Conservation (phyloP, 2,797 vertebrate species). For the Oreonectes daqikongensis region DNA sequence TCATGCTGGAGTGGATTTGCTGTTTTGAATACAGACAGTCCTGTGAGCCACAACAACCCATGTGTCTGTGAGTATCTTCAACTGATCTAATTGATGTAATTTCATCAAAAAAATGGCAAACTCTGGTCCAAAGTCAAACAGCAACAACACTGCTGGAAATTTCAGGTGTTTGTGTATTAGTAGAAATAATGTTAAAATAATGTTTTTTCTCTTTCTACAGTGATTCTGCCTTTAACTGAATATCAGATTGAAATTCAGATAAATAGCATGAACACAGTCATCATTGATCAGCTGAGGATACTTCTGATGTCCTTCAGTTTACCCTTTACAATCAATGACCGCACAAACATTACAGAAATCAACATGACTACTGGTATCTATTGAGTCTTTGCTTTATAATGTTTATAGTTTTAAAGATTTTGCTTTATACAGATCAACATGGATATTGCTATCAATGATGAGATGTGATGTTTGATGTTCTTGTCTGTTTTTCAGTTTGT, state of each 20-base stretch:
- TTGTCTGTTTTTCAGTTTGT: too few relatives aligned
- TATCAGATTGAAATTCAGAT: slow-evolving; percentile 52
- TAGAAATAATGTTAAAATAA: too few relatives aligned
- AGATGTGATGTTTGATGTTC: not conserved
- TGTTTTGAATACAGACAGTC: not conserved
- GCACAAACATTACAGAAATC: slow-evolving; percentile 40
- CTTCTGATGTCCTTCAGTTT: slow-evolving; percentile 36
- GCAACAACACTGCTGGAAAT: not conserved
- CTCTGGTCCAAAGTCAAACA: not conserved
- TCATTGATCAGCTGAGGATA: slow-evolving; percentile 39
- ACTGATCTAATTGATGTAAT: too few relatives aligned
- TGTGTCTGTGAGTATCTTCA: too few relatives aligned
- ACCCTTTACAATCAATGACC: slow-evolving; percentile 41
- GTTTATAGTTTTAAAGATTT: not conserved
- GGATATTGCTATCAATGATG: not conserved
- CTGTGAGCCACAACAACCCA: slow-evolving; percentile 14
- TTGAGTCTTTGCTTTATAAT: not conserved
- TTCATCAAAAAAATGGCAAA: too few relatives aligned
- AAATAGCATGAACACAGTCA: slow-evolving; percentile 17
- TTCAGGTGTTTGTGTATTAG: not conserved
- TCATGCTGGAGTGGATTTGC: slow-evolving; percentile 40
- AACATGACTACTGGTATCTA: slow-evolving; percentile 40
- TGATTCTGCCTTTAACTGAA: slow-evolving; percentile 31
- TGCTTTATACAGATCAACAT: not conserved
- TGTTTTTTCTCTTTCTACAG: not conserved